phyloP scores from a whole-genome alignment of 1,140 invertebrate genomes.

The Zaprionus vittiger region DNA sequence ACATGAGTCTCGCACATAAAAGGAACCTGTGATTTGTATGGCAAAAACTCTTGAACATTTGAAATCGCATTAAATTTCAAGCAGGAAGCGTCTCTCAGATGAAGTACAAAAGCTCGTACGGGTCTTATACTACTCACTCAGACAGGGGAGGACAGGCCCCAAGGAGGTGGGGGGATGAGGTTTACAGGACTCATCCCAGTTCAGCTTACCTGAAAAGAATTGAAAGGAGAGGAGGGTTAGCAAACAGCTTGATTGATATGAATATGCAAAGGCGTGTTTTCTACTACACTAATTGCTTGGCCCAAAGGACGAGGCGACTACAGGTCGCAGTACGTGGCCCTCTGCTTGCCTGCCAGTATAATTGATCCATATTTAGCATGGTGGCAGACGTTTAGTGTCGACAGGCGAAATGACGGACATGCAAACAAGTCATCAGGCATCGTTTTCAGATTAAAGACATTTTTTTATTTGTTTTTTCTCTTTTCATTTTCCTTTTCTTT shows the following conservation, averaged over 20 bases:
- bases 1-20: not conserved
- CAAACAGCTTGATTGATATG: conserved; percentile 44
- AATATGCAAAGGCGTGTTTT: conserved; percentile 15
- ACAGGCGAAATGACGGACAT: conserved; percentile 72
- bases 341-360: conserved; percentile 38
- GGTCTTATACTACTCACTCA: conserved; percentile 36
- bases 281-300: conserved; percentile 49
- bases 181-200: conserved; percentile 12
- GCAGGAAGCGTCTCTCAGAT: conserved; percentile 54
- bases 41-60: conserved; percentile 40
- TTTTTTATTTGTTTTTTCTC: not conserved
- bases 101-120: conserved; percentile 44
- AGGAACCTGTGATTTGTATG: conserved; percentile 16
- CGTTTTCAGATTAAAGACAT: not conserved
- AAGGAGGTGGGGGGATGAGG: too few relatives aligned
- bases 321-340: not conserved
- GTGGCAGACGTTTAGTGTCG: conserved; percentile 49
- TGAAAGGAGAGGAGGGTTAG: conserved; percentile 45
- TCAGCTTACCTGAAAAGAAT: conserved; percentile 67
- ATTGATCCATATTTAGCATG: conserved; percentile 76
- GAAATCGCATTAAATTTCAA: conserved; percentile 69
- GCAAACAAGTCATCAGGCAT: conserved; percentile 67
- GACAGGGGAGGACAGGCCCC: conserved; percentile 6
- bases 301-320: not conserved
- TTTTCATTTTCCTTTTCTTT: not conserved